Evolutionary conservation across 2,888 invertebrate species (phyloP).

Genomic region (Oxycera nigricornis): DNA sequence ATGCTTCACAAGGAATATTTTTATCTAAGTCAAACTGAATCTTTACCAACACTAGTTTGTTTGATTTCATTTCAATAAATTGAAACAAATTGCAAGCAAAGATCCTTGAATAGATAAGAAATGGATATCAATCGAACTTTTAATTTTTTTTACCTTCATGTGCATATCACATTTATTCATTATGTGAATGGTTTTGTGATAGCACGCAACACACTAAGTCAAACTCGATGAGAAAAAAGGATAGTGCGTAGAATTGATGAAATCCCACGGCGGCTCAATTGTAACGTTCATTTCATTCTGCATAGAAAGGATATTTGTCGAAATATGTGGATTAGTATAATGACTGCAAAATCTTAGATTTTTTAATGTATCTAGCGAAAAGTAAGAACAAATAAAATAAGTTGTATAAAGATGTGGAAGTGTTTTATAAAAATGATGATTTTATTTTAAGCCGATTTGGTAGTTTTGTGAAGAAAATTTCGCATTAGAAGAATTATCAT

Average conservation of each 20-base stretch:
- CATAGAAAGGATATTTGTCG: not conserved
- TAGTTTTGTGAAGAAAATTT: too few relatives aligned
- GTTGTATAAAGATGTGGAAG: too few relatives aligned
- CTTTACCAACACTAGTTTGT: too few relatives aligned
- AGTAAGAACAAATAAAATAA: not conserved
- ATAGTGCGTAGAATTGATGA: not conserved
- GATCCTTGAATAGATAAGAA: not conserved
- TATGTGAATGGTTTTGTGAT: slow-evolving; percentile 26
- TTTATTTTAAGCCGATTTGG: not conserved
- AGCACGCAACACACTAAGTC: too few relatives aligned
- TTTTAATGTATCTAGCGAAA: not conserved
- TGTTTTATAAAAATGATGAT: too few relatives aligned
- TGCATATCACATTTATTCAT: slow-evolving; percentile 29
- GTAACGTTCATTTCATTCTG: not conserved
- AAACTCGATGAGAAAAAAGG: too few relatives aligned
- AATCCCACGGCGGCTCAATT: not conserved
- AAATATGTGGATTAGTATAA: not conserved
- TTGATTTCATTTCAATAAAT: not conserved
- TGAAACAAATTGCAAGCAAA: not conserved
- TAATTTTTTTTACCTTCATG: too few relatives aligned
- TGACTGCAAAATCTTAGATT: not conserved
- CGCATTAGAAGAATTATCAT: too few relatives aligned
- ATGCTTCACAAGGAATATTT: too few relatives aligned
- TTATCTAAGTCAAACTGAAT: too few relatives aligned
- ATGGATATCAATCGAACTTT: not conserved